Conservation (phyloP, 2,888 invertebrate species). For the Acleris emargana region DNA sequence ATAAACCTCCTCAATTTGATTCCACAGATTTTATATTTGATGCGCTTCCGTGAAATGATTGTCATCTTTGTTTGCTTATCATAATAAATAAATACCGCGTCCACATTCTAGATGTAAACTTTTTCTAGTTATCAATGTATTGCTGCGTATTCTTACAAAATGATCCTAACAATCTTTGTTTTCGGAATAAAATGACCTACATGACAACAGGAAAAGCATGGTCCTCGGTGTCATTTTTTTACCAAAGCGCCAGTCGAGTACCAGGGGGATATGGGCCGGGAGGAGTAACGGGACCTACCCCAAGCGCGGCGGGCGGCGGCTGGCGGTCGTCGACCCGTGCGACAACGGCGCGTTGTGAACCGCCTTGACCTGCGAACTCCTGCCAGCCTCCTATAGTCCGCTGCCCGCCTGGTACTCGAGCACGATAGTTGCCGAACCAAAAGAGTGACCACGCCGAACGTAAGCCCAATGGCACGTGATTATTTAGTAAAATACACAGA, state of each 20-base stretch:
- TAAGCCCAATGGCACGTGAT: constrained; percentile 18
- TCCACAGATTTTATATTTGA: constrained; percentile 17
- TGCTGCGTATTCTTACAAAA: background rate
- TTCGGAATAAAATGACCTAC: background rate
- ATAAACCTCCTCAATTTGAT: constrained; percentile 41
- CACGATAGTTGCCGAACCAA: constrained; percentile 43
- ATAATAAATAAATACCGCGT: background rate
- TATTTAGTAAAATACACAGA: constrained; percentile 22
- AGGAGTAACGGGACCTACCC: constrained; percentile 71
- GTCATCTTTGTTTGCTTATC: constrained; percentile 13
- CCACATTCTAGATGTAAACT: background rate
- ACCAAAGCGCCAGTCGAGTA: constrained; percentile 39
- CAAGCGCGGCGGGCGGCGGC: constrained; percentile 53
- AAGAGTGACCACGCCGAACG: constrained; percentile 19
- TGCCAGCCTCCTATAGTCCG: constrained; percentile 60
- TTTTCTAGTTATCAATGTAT: background rate
- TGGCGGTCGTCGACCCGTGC: constrained; percentile 70
- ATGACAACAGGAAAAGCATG: background rate
- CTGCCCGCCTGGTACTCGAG: constrained; percentile 61
- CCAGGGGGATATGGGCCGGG: constrained; percentile 55
- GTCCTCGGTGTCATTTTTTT: constrained; percentile 17
- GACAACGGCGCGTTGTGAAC: constrained; percentile 56
- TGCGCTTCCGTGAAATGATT: constrained; percentile 19
- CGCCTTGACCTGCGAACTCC: constrained; percentile 73
- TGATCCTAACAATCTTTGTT: background rate